Evolutionary conservation across 2,113 vertebrate species (phyloP).

Genomic region (Gracilinanus agilis): DNA sequence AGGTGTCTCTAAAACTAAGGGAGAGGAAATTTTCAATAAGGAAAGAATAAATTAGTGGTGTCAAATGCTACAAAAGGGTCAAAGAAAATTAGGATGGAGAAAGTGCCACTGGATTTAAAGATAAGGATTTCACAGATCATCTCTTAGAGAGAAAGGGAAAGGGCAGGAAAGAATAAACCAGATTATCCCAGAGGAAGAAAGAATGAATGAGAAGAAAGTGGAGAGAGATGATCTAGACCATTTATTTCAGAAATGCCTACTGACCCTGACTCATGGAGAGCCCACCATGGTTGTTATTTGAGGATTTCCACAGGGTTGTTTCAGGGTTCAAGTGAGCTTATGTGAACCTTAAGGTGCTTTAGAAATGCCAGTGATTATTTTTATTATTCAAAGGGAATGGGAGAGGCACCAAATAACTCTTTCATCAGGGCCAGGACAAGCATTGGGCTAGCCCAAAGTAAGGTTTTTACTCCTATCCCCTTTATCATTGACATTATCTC

Average conservation of each 20-base stretch:
- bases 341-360: not conserved
- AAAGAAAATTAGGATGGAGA: not conserved
- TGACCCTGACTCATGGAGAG: not conserved
- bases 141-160: not conserved
- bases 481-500: not conserved
- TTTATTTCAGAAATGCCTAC: not conserved
- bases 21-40: not conserved
- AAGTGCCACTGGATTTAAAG: not conserved
- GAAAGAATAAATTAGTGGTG: not conserved
- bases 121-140: not conserved
- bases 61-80: not conserved
- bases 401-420: not conserved
- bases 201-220: not conserved
- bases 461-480: not conserved
- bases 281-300: not conserved
- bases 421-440: not conserved
- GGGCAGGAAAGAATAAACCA: not conserved
- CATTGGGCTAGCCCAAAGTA: not conserved
- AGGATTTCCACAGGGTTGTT: not conserved
- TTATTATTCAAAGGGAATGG: not conserved
- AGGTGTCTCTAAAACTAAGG: not conserved
- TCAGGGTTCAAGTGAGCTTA: not conserved
- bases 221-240: not conserved
- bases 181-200: not conserved
- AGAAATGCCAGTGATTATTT: not conserved